Conservation (phyloP, 1,140 invertebrate genomes). For the Pantala flavescens region DNA sequence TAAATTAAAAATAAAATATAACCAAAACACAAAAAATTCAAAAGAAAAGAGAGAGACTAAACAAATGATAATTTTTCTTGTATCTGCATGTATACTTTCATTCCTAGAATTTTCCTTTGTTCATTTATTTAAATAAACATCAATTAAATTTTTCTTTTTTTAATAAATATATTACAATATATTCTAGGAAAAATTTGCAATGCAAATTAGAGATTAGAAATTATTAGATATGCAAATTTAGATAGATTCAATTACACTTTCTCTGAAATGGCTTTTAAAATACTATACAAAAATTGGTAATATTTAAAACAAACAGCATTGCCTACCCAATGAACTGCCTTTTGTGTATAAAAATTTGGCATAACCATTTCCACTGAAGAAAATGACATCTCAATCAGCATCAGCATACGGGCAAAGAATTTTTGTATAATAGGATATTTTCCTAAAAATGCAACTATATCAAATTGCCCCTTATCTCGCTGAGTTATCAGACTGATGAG, state of each 20-base stretch:
- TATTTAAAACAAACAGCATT: conserved; percentile 20
- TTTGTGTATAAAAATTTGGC: conserved; percentile 45
- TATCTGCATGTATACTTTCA: too few relatives aligned
- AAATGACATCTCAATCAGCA: conserved; percentile 46
- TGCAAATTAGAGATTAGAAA: neutral
- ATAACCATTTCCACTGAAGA: conserved; percentile 42
- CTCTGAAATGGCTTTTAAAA: neutral
- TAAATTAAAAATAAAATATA: too few relatives aligned
- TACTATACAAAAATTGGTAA: neutral
- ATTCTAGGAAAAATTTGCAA: too few relatives aligned
- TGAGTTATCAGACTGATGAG: conserved; percentile 47
- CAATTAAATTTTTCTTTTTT: too few relatives aligned
- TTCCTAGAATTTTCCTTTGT: too few relatives aligned
- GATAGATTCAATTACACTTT: neutral
- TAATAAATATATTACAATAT: too few relatives aligned
- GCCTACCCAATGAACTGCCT: conserved; percentile 42
- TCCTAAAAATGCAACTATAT: conserved; percentile 37
- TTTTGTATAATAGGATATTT: conserved; percentile 49
- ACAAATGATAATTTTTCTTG: too few relatives aligned
- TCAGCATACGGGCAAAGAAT: conserved; percentile 42
- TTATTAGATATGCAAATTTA: neutral
- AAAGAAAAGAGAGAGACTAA: too few relatives aligned
- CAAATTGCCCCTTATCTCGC: conserved; percentile 40
- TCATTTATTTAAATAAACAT: too few relatives aligned
- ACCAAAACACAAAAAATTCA: too few relatives aligned